phyloP scores from a whole-genome alignment of 1,140 invertebrate genomes.

The Achatina immaculata region DNA sequence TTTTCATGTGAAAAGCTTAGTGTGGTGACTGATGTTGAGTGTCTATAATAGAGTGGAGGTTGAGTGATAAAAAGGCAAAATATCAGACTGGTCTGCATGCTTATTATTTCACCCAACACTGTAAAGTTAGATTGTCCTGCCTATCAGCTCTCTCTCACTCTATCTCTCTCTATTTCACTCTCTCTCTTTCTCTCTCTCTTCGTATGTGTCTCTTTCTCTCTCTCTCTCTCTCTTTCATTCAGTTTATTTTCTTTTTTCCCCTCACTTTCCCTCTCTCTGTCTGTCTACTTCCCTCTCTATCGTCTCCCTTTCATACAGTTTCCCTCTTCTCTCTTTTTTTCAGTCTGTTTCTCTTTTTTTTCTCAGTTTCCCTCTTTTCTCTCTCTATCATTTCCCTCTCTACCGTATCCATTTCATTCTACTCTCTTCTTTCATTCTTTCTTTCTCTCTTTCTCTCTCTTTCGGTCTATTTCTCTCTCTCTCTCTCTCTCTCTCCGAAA shows the following conservation, averaged over 20 bases:
- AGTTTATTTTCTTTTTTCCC: neutral
- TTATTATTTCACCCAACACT: too few species aligned
- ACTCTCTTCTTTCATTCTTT: slow-evolving; percentile 13
- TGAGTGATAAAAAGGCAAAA: too few species aligned
- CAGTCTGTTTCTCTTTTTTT: neutral
- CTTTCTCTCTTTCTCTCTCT: slow-evolving; percentile 28
- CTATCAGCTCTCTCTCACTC: too few species aligned
- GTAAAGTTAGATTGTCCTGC: too few species aligned
- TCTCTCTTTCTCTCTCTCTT: too few species aligned
- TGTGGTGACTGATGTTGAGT: too few species aligned
- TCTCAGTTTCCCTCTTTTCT: neutral
- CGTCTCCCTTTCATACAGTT: neutral
- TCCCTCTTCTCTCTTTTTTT: neutral
- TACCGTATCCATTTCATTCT: neutral
- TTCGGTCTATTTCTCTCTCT: neutral
- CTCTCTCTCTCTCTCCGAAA: slow-evolving; percentile 1
- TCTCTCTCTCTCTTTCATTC: neutral
- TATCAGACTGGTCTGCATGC: too few species aligned
- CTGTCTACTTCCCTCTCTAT: neutral
- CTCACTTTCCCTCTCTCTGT: neutral
- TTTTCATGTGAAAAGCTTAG: too few species aligned
- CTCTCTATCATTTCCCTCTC: neutral
- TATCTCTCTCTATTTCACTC: too few species aligned
- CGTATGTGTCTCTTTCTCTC: too few species aligned
- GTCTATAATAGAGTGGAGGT: too few species aligned